Conservation (phyloP, 2,113 vertebrate genomes). For the Sphaerodactylus townsendi region DNA sequence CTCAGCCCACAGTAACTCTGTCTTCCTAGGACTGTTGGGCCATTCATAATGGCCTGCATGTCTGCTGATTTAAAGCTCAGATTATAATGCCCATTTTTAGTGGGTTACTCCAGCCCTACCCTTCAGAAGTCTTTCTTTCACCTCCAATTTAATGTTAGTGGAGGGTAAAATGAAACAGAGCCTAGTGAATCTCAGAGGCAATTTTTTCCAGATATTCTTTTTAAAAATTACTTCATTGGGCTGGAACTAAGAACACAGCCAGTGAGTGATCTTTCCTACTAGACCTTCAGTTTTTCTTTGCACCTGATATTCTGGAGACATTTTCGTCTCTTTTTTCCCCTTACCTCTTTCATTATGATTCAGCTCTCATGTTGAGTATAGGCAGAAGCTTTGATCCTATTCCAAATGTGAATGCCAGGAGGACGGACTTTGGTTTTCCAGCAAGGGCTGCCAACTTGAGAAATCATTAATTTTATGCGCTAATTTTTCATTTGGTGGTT, state of each 20-base stretch:
- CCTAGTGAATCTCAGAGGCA: not conserved
- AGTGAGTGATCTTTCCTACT: not conserved
- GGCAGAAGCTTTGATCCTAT: slow-evolving; percentile 69
- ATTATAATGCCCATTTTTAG: slow-evolving; percentile 15
- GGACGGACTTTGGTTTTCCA: slow-evolving; percentile 66
- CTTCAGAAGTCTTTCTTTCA: slow-evolving; percentile 21
- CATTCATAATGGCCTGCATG: not conserved
- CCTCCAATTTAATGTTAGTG: slow-evolving; percentile 5
- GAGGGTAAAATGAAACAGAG: not conserved
- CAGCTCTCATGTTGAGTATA: slow-evolving; percentile 58
- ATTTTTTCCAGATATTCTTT: not conserved
- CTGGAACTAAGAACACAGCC: not conserved
- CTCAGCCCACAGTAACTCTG: slow-evolving; percentile 41
- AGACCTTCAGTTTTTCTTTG: slow-evolving; percentile 38
- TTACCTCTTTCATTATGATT: slow-evolving; percentile 32
- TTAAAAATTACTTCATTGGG: slow-evolving; percentile 11
- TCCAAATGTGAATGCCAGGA: slow-evolving; percentile 69
- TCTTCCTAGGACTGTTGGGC: slow-evolving; percentile 15
- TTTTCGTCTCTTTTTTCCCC: slow-evolving; percentile 37
- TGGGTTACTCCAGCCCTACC: not conserved
- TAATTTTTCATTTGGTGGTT: slow-evolving; percentile 71
- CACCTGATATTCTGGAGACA: slow-evolving; percentile 66
- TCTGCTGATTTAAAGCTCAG: not conserved
- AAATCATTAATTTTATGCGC: slow-evolving; percentile 72
- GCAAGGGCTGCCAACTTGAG: slow-evolving; percentile 65